These are phyloP conservation scores for Chionomys nivalis DNA, from an alignment of 2,113 vertebrate species.

Conservation along the genomic window DNA sequence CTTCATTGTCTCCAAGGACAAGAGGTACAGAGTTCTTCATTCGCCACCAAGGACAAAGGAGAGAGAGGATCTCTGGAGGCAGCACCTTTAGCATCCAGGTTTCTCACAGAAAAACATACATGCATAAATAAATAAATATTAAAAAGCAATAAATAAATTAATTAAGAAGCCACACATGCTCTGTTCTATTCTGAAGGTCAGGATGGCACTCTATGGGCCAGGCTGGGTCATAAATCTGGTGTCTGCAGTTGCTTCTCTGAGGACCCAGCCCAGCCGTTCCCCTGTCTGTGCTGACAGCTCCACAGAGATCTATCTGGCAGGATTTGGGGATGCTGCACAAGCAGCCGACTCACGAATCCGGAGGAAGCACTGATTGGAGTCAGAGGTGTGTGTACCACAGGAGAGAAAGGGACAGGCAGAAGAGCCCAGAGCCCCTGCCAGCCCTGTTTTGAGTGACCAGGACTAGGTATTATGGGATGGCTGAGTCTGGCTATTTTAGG, in stretches of 20 bases:
- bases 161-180: neutral
- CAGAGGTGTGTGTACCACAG: conserved; percentile 79
- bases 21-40: conserved; percentile 22
- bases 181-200: conserved; percentile 54
- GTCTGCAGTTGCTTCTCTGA: conserved; percentile 75
- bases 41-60: conserved; percentile 66
- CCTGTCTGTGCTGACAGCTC: conserved; percentile 76
- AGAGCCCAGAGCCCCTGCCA: conserved; percentile 69
- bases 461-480: conserved; percentile 70
- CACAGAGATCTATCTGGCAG: conserved; percentile 80
- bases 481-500: conserved; percentile 71
- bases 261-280: conserved; percentile 64
- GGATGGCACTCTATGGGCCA: neutral
- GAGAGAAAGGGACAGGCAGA: conserved; percentile 80
- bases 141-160: neutral
- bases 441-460: conserved; percentile 76
- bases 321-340: conserved; percentile 73
- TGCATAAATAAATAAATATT: neutral
- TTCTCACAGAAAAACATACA: neutral
- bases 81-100: neutral
- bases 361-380: conserved; percentile 75
- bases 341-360: conserved; percentile 72
- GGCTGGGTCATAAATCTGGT: conserved; percentile 30
- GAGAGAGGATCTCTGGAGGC: neutral
- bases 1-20: conserved; percentile 67